A percentile compares a stretch with the other conserved stretches of the same genome.
Evolutionary conservation across 1,140 invertebrate species (phyloP).

Genomic region (Apis dorsata): DNA sequence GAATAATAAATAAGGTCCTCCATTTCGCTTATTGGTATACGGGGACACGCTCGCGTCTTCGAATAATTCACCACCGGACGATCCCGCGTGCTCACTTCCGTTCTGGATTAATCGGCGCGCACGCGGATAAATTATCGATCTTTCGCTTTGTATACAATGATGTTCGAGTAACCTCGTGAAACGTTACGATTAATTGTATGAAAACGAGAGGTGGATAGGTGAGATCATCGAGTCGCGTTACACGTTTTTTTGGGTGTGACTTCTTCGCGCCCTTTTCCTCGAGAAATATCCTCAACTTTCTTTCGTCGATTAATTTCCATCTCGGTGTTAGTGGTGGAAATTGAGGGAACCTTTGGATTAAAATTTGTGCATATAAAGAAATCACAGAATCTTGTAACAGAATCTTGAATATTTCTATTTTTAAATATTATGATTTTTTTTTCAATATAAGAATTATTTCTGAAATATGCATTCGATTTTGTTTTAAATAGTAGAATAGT

Average conservation of each 20-base stretch:
- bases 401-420: too few relatives aligned
- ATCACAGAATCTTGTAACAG: background rate
- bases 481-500: background rate
- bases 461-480: background rate
- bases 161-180: background rate
- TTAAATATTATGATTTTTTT: too few relatives aligned
- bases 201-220: background rate
- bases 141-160: background rate
- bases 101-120: conserved; percentile 26
- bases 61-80: conserved; percentile 36
- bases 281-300: background rate
- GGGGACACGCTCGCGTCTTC: conserved; percentile 2
- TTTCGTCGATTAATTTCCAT: background rate
- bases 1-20: conserved; percentile 56
- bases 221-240: background rate
- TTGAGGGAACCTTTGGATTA: background rate
- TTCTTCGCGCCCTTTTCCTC: background rate
- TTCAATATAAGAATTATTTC: too few relatives aligned
- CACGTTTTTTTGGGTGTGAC: background rate
- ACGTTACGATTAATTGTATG: conserved; percentile 22
- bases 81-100: conserved; percentile 13
- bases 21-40: conserved; percentile 24
- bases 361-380: background rate
- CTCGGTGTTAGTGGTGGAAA: background rate
- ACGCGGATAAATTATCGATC: conserved; percentile 30